Evolutionary conservation across 2,113 vertebrate species (phyloP).

Genomic region (Sebastes schlegelii): DNA sequence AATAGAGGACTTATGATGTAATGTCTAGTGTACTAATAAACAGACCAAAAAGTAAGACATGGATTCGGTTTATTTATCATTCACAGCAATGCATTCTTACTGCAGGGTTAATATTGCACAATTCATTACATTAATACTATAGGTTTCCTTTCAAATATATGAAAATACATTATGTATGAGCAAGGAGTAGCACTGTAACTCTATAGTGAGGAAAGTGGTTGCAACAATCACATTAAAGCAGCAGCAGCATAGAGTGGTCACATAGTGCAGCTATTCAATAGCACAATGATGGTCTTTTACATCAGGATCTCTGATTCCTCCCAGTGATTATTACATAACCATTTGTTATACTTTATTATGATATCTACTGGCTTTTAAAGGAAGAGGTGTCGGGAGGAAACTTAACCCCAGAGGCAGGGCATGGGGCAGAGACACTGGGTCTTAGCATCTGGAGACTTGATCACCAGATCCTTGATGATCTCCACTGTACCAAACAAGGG

Average conservation of each 20-base stretch:
- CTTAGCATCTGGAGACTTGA: constrained; percentile 72
- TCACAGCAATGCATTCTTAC: constrained; percentile 76
- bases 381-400: background rate
- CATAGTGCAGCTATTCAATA: constrained; percentile 59
- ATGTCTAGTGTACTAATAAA: constrained; percentile 23
- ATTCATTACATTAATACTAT: constrained; percentile 54
- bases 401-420: constrained; percentile 81
- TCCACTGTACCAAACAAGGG: constrained; percentile 86
- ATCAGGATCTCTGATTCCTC: constrained; percentile 52
- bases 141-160: constrained; percentile 54
- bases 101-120: constrained; percentile 75
- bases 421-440: constrained; percentile 75
- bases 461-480: constrained; percentile 84
- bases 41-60: constrained; percentile 35
- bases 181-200: constrained; percentile 45
- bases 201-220: constrained; percentile 58
- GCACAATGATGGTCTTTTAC: constrained; percentile 61
- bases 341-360: constrained; percentile 41
- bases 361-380: constrained; percentile 44
- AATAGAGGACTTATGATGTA: background rate
- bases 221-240: constrained; percentile 73
- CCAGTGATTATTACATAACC: constrained; percentile 49
- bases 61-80: constrained; percentile 78
- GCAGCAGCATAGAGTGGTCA: constrained; percentile 51
- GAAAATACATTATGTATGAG: constrained; percentile 65